Conservation (phyloP, 2,113 vertebrate genomes). For the Falco punctatus region DNA sequence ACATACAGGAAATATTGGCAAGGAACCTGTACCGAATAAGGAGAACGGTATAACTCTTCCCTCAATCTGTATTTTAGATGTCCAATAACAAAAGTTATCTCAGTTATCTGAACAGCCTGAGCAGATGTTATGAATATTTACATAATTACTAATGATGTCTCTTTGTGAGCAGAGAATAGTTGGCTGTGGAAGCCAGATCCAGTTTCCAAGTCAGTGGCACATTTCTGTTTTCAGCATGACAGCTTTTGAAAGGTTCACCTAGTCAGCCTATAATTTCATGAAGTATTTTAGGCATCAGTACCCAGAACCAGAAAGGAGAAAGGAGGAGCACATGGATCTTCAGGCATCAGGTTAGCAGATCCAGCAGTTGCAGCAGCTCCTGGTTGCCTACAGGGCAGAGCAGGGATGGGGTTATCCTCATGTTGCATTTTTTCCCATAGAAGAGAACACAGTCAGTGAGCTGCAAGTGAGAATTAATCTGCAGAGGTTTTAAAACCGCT, state of each 20-base stretch:
- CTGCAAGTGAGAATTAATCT: not conserved
- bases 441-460: not conserved
- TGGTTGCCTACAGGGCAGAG: not conserved
- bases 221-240: conserved; percentile 60
- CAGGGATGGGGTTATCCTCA: not conserved
- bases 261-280: conserved; percentile 60
- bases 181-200: conserved; percentile 56
- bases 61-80: not conserved
- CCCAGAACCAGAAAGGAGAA: not conserved
- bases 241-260: conserved; percentile 64
- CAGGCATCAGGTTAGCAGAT: not conserved
- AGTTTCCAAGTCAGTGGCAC: conserved; percentile 59
- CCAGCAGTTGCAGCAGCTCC: not conserved
- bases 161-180: conserved; percentile 59
- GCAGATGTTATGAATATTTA: conserved; percentile 61
- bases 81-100: conserved; percentile 17
- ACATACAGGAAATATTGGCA: conserved; percentile 81
- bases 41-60: conserved; percentile 72
- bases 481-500: not conserved
- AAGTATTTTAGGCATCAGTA: conserved; percentile 50
- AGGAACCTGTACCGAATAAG: conserved; percentile 82
- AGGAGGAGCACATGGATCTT: not conserved
- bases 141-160: conserved; percentile 49
- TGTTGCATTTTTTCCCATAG: not conserved
- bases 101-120: not conserved